Conservation (phyloP, 2,797 vertebrate species). For the Gallinago nigripennis region DNA sequence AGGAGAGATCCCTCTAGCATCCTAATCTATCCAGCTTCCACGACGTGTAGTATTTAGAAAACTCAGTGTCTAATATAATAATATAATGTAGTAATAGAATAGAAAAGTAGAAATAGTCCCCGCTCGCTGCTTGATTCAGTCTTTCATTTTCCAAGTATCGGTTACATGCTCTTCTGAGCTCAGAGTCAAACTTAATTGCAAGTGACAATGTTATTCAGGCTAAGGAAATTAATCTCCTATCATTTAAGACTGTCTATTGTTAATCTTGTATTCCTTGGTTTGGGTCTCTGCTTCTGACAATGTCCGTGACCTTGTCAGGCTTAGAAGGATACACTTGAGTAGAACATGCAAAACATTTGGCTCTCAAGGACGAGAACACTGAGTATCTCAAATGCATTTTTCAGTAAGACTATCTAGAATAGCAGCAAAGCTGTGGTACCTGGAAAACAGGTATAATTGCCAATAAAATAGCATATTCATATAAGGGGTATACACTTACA, state of each 20-base stretch:
- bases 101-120: background rate
- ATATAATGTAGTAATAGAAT: background rate
- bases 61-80: background rate
- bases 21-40: background rate
- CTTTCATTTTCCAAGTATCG: background rate
- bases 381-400: background rate
- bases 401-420: background rate
- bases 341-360: background rate
- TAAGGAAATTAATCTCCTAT: slow-evolving; percentile 28
- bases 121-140: background rate
- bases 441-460: background rate
- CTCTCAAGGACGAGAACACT: background rate
- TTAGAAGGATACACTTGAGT: background rate
- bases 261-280: slow-evolving; percentile 38
- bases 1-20: background rate
- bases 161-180: background rate
- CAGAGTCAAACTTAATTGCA: slow-evolving; percentile 44
- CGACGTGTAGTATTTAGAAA: background rate
- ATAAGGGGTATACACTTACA: background rate
- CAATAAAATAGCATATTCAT: background rate
- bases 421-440: background rate
- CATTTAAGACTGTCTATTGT: slow-evolving; percentile 3
- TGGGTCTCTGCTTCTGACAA: background rate
- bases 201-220: background rate
- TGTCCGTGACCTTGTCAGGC: slow-evolving; percentile 4